phyloP scores from a whole-genome alignment of 2,113 vertebrate genomes.

The Pheucticus melanocephalus region DNA sequence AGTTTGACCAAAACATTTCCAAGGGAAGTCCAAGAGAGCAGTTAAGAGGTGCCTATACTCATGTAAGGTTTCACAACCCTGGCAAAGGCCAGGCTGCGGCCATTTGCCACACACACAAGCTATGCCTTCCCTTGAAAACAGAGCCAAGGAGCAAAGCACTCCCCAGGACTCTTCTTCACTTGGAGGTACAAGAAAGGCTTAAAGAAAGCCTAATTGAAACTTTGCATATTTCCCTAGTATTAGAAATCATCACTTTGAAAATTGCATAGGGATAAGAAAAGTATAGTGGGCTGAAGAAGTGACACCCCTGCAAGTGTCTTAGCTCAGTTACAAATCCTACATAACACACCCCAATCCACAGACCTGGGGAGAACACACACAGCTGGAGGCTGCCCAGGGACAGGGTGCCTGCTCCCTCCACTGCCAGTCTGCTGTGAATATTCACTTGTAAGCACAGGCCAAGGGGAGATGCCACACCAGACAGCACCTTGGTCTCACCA shows the following conservation, averaged over 20 bases:
- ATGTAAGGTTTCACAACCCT: neutral
- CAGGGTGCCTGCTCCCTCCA: fast-evolving
- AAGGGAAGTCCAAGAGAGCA: neutral
- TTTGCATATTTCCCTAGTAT: neutral
- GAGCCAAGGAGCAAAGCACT: neutral
- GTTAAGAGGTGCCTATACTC: fast-evolving
- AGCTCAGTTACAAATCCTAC: neutral
- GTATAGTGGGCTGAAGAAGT: neutral
- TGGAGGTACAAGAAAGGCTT: neutral
- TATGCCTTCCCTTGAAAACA: neutral
- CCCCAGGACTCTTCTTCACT: neutral
- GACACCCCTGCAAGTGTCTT: neutral
- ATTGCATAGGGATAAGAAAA: neutral
- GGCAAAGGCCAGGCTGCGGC: neutral
- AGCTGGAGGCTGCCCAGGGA: fast-evolving
- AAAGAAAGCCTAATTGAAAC: neutral
- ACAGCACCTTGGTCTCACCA: neutral
- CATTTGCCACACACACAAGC: fast-evolving
- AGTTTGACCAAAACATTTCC: neutral
- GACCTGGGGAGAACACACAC: neutral
- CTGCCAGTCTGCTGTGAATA: neutral
- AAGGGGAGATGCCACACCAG: neutral
- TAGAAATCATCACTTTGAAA: neutral
- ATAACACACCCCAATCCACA: fast-evolving
- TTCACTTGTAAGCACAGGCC: neutral